These are phyloP conservation scores for Callocephalon fimbriatum DNA, from an alignment of 2,113 vertebrate genomes.

Conservation along the genomic window DNA sequence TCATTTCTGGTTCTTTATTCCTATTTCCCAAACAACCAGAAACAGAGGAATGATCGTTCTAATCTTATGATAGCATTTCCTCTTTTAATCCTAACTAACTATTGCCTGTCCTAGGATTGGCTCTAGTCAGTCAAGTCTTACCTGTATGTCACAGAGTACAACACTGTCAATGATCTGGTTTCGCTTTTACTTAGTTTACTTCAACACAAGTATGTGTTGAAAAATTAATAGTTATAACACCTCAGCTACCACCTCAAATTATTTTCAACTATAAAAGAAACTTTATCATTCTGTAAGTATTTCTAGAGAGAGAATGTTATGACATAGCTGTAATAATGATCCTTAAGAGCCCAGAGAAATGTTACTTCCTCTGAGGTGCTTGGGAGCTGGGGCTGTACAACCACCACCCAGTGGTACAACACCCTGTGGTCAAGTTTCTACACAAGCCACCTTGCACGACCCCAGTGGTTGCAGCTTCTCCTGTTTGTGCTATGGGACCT, in stretches of 20 bases:
- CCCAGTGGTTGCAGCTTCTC: fast-evolving
- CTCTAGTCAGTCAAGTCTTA: neutral
- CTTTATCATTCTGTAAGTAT: fast-evolving
- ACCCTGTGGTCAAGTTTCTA: fast-evolving
- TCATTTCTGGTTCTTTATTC: neutral
- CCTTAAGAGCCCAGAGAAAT: too few relatives aligned
- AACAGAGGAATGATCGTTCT: neutral
- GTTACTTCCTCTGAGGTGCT: neutral
- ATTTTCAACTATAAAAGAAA: neutral
- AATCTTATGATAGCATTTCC: neutral
- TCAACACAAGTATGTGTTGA: neutral
- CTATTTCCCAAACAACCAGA: neutral
- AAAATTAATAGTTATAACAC: neutral
- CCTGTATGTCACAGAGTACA: neutral
- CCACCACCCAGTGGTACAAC: fast-evolving
- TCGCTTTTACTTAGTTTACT: neutral
- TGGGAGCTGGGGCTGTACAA: neutral
- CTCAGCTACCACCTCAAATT: neutral
- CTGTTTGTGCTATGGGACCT: fast-evolving
- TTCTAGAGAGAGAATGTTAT: fast-evolving
- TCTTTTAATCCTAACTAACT: neutral
- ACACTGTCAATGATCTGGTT: fast-evolving
- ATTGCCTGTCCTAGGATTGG: neutral
- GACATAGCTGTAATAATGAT: fast-evolving
- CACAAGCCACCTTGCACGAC: neutral